Evolutionary conservation across 1,140 invertebrate species (phyloP).

Genomic region (Drosophila kohkoa): DNA sequence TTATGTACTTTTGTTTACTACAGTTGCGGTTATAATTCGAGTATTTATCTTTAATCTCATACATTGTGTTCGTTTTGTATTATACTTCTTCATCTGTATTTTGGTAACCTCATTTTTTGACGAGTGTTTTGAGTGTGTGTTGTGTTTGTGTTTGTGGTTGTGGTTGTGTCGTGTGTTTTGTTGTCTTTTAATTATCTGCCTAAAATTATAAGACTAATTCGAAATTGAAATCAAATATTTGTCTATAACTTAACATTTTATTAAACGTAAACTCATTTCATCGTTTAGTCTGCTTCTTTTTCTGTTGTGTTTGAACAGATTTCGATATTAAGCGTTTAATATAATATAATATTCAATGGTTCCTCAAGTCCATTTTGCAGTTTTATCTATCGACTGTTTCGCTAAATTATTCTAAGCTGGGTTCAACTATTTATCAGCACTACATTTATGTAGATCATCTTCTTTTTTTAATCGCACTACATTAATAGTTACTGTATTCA

Average conservation of each 20-base stretch:
- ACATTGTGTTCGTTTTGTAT: conserved; percentile 11
- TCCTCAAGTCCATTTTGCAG: conserved; percentile 69
- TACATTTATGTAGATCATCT: conserved; percentile 40
- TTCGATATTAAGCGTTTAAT: conserved; percentile 42
- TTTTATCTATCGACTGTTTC: conserved; percentile 39
- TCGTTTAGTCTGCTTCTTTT: conserved; percentile 34
- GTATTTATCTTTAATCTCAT: conserved; percentile 12
- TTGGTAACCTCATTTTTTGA: conserved; percentile 66
- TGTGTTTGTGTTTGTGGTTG: conserved; percentile 23
- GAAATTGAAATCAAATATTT: conserved; percentile 53
- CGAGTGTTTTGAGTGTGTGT: conserved; percentile 4
- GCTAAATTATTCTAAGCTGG: conserved; percentile 59
- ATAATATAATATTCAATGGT: conserved; percentile 52
- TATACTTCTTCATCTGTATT: conserved; percentile 28
- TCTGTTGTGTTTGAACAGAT: conserved; percentile 52
- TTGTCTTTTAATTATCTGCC: conserved; percentile 68
- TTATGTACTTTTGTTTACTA: not conserved
- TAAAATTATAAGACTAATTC: conserved; percentile 56
- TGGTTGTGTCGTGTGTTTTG: conserved; percentile 52
- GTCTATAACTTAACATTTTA: conserved; percentile 68
- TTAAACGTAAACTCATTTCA: conserved; percentile 71
- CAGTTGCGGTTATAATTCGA: conserved; percentile 13
- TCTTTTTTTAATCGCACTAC: conserved; percentile 42
- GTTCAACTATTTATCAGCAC: conserved; percentile 56
- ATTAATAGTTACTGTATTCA: conserved; percentile 52